phyloP scores from a whole-genome alignment of 2,888 invertebrate species.

The Chymomyza fuscimana region DNA sequence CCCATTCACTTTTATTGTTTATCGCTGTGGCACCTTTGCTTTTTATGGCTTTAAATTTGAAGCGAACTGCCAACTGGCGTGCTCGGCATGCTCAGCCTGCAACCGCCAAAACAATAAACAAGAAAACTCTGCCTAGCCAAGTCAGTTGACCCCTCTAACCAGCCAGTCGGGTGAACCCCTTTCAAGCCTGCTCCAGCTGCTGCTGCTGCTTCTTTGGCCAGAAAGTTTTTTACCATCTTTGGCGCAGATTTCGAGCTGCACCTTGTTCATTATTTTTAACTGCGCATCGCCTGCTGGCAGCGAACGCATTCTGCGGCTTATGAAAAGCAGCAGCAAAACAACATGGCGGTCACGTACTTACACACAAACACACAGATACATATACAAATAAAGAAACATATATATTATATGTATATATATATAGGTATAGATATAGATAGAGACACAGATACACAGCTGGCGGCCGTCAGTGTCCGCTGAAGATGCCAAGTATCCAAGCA shows the following conservation, averaged over 20 bases:
- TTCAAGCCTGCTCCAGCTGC: conserved; percentile 28
- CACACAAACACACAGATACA: neutral
- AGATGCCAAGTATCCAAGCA: neutral
- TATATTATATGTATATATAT: no score
- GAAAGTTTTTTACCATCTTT: conserved; percentile 36
- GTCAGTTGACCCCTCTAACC: conserved; percentile 17
- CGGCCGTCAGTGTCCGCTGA: neutral
- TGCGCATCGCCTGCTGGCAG: conserved; percentile 64
- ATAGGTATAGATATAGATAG: no score
- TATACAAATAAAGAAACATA: no score
- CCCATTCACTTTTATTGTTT: conserved; percentile 53
- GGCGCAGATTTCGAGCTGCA: conserved; percentile 49
- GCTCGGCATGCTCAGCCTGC: neutral
- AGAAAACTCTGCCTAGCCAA: conserved; percentile 10
- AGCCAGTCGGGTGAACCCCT: conserved; percentile 56
- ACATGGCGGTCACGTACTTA: conserved; percentile 49
- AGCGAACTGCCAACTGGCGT: conserved; percentile 60
- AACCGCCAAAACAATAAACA: conserved; percentile 70
- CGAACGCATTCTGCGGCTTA: conserved; percentile 63
- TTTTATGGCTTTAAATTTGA: conserved; percentile 65
- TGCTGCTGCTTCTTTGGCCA: conserved; percentile 10
- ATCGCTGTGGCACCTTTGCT: conserved; percentile 68
- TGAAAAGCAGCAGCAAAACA: conserved; percentile 40
- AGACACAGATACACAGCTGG: conserved; percentile 1
- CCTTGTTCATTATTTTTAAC: conserved; percentile 52